Conservation (phyloP, 2,113 vertebrate species). For the Dipodomys stephensi region DNA sequence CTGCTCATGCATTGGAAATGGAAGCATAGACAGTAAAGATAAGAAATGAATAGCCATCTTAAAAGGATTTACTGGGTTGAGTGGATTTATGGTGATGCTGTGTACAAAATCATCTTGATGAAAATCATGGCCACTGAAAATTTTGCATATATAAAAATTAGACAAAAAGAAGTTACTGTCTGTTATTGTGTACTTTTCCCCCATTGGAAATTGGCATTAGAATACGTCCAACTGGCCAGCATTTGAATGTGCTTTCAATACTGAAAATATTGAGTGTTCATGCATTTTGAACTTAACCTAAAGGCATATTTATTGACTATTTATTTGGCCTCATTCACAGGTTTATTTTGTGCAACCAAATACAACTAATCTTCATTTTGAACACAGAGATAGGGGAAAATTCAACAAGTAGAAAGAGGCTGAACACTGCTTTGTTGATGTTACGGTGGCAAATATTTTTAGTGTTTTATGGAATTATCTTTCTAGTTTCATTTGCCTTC, state of each 20-base stretch:
- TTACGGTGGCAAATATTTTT: background rate
- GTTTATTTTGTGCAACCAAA: background rate
- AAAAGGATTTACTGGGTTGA: background rate
- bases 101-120: background rate
- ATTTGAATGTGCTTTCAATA: background rate
- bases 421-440: background rate
- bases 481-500: background rate
- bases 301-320: background rate
- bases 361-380: background rate
- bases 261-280: background rate
- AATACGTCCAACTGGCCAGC: background rate
- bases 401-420: background rate
- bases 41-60: background rate
- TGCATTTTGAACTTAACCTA: background rate
- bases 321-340: background rate
- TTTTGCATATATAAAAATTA: background rate
- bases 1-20: background rate
- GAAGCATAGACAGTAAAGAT: background rate
- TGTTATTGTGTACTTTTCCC: background rate
- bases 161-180: background rate
- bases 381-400: background rate
- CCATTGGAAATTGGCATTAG: background rate
- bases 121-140: background rate
- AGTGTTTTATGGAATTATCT: background rate
- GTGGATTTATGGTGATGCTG: background rate